Percentiles rank a stretch among this genome's conserved stretches.
These are phyloP conservation scores for Mongoloraphidia duomilia DNA, from an alignment of 2,888 invertebrate species.

Conservation along the genomic window DNA sequence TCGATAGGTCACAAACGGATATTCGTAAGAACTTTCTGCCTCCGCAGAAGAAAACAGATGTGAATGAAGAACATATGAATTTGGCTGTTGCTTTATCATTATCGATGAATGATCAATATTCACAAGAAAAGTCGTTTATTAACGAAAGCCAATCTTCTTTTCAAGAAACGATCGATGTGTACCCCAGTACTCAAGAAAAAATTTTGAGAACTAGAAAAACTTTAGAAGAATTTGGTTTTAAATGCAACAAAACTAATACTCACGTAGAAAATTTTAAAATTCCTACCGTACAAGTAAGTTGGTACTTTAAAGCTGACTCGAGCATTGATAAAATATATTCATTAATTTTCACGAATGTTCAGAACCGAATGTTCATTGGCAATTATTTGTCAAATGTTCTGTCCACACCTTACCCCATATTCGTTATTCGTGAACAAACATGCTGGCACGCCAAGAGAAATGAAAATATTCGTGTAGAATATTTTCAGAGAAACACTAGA, in stretches of 20 bases:
- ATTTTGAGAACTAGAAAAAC: slow-evolving; percentile 31
- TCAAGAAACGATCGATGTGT: slow-evolving; percentile 3
- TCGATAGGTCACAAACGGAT: slow-evolving; percentile 30
- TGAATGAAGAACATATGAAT: slow-evolving; percentile 50
- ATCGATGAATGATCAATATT: slow-evolving; percentile 29
- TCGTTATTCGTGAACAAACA: too few species aligned
- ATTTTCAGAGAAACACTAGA: too few species aligned
- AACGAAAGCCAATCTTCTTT: slow-evolving; percentile 2
- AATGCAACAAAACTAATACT: slow-evolving; percentile 15
- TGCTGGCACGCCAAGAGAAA: too few species aligned
- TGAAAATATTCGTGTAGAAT: too few species aligned
- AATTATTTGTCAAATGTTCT: too few species aligned
- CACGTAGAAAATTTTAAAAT: too few species aligned
- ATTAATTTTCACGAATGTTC: too few species aligned
- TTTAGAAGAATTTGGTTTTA: slow-evolving; percentile 48
- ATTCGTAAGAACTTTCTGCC: slow-evolving; percentile 33
- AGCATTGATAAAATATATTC: too few species aligned
- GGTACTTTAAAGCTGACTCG: too few species aligned
- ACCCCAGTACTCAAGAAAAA: slow-evolving; percentile 17
- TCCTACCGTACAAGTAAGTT: slow-evolving; percentile 11
- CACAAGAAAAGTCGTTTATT: slow-evolving; percentile 9
- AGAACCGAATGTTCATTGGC: too few species aligned
- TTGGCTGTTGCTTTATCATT: slow-evolving; percentile 51
- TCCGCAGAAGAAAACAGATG: slow-evolving; percentile 29
- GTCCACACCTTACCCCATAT: too few species aligned